phyloP scores from a whole-genome alignment of 2,113 vertebrate genomes.

The Percina caprodes region DNA sequence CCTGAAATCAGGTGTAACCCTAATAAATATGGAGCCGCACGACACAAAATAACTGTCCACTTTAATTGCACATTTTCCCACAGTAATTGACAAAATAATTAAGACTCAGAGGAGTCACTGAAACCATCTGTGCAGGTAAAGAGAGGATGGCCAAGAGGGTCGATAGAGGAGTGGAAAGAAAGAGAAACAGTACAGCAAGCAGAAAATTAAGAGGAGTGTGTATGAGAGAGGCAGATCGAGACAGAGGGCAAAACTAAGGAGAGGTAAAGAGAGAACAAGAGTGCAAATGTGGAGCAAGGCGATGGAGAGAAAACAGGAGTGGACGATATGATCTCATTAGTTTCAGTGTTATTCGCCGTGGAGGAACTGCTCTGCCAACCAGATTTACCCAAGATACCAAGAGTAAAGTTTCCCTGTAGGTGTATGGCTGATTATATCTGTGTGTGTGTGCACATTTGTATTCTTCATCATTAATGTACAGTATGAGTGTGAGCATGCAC shows the following conservation, averaged over 20 bases:
- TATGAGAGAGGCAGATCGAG: conserved; percentile 11
- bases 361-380: conserved; percentile 47
- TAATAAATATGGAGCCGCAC: conserved; percentile 77
- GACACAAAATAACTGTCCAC: conserved; percentile 70
- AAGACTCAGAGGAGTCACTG: conserved; percentile 83
- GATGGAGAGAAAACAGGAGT: conserved; percentile 22
- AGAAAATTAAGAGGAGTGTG: conserved; percentile 18
- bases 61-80: conserved; percentile 84
- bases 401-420: conserved; percentile 38
- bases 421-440: conserved; percentile 21
- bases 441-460: conserved; percentile 1
- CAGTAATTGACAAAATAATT: conserved; percentile 85
- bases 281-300: conserved; percentile 42
- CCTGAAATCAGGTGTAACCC: conserved; percentile 75
- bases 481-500: conserved; percentile 3
- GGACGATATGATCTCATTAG: conserved; percentile 67
- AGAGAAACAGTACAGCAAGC: neutral
- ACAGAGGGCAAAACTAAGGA: conserved; percentile 23
- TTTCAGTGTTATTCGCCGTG: conserved; percentile 45
- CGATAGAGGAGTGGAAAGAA: conserved; percentile 13
- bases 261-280: conserved; percentile 29
- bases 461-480: conserved; percentile 15
- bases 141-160: conserved; percentile 66
- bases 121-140: conserved; percentile 82
- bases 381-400: conserved; percentile 46